Evolutionary conservation across 2,113 vertebrate genomes (phyloP).

Genomic region (Ellobius talpinus): DNA sequence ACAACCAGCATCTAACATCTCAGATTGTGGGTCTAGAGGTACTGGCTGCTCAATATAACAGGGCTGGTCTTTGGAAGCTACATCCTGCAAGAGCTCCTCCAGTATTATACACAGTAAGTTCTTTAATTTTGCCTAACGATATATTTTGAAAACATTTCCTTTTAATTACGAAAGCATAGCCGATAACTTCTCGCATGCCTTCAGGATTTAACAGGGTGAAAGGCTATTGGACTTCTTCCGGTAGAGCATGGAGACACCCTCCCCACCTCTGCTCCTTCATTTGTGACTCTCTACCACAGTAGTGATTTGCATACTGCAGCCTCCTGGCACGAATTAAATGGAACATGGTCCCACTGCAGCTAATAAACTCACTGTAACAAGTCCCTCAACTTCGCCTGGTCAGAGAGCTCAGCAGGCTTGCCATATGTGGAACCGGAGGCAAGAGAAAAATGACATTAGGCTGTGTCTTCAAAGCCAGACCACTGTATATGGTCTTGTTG

Average conservation of each 20-base stretch:
- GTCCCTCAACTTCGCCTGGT: slow-evolving; percentile 77
- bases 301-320: slow-evolving; percentile 73
- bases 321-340: slow-evolving; percentile 74
- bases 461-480: slow-evolving; percentile 63
- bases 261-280: slow-evolving; percentile 40
- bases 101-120: not conserved
- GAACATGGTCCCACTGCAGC: slow-evolving; percentile 64
- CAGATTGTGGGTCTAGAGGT: not conserved
- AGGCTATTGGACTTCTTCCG: not conserved
- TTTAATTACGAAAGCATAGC: not conserved
- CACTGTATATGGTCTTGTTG: slow-evolving; percentile 62
- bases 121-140: slow-evolving; percentile 18
- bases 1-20: not conserved
- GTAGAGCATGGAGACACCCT: not conserved
- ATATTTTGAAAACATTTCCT: not conserved
- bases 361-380: slow-evolving; percentile 78
- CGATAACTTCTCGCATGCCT: slow-evolving; percentile 27
- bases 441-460: slow-evolving; percentile 75
- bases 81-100: not conserved
- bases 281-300: slow-evolving; percentile 43
- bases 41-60: not conserved
- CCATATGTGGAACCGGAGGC: slow-evolving; percentile 74
- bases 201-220: not conserved
- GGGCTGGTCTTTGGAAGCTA: not conserved
- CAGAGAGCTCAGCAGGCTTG: slow-evolving; percentile 70